phyloP scores from a whole-genome alignment of 2,888 invertebrate species.

The Lithosia quadra region DNA sequence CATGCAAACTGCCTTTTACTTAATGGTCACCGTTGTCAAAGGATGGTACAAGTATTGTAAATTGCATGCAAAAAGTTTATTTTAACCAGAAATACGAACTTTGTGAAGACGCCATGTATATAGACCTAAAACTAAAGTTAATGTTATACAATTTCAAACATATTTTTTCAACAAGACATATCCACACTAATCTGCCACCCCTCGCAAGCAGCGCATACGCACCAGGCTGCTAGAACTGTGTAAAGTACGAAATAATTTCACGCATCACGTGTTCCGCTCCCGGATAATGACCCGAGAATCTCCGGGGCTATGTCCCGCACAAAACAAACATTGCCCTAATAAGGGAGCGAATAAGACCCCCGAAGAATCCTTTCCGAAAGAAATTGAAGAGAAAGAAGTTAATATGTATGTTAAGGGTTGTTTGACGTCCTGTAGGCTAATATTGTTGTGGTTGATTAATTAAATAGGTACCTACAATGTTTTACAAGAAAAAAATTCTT shows the following conservation, averaged over 20 bases:
- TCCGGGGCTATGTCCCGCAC: slow-evolving; percentile 63
- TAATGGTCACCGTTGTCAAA: no score
- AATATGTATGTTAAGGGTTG: slow-evolving; percentile 51
- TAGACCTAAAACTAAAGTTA: not conserved
- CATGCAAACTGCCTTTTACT: no score
- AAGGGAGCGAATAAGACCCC: slow-evolving; percentile 66
- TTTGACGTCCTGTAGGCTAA: slow-evolving; percentile 22
- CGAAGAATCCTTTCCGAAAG: slow-evolving; percentile 61
- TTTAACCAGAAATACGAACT: not conserved
- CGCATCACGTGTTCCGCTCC: slow-evolving; percentile 83
- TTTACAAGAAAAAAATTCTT: not conserved
- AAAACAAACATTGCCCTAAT: slow-evolving; percentile 80
- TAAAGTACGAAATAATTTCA: slow-evolving; percentile 87
- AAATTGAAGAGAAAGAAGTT: slow-evolving; percentile 50
- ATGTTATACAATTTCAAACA: not conserved
- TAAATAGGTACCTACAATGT: not conserved
- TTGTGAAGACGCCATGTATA: not conserved
- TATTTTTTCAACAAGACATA: slow-evolving; percentile 26
- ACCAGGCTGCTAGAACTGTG: slow-evolving; percentile 76
- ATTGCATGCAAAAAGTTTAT: not conserved
- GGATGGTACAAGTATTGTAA: no score
- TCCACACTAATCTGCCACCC: slow-evolving; percentile 61
- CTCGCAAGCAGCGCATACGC: slow-evolving; percentile 74
- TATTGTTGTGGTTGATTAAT: not conserved
- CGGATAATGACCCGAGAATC: slow-evolving; percentile 82